Base-by-base conservation (phyloP, 2,888 invertebrate species). In the Oxyteleia sp. region DNA sequence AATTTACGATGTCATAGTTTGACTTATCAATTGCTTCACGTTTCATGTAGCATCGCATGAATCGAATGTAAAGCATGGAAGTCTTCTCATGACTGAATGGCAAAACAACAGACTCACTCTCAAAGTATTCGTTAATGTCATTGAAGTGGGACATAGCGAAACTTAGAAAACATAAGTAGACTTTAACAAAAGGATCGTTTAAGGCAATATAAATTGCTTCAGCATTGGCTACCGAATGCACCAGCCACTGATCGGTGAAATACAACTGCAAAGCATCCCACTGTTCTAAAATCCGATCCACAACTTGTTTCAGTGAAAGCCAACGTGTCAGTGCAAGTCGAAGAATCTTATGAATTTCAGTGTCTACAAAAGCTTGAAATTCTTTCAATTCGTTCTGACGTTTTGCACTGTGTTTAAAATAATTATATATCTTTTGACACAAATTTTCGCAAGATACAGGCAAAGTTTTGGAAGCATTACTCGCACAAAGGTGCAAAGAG, bases 401-500 rank as follows among this genome's bases (percentile, higher is more conserved):
- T 55, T 68, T 66, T 0, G 38, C n/a, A 15, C 66, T 66, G 26
- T 41, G 10, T 8, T 18, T 18, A 4, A 63, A 63, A 32, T 47
- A 63, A 2, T 5, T 7, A 18, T 47, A 63, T 13, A 47, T 47
- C 2, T 32, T 5, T 7, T 7, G n/a, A 7, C 10, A 8, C 0
- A 63, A 4, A 0, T 29, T 7, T n/a, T 63, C 47, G n/a, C 45
- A 32, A 1, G 10, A 8, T 7, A 83, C 20, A 1, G 90, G 91
- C 8, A 91, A 61, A 38, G 59, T 38, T 79, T 91, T 89, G 69
- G 89, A 90, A 4, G 89, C 90, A 61, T 89, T 85, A 69, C 87
- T 89, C 23, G 89, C 89, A 57, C 90, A 91, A 11, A 92, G 66
- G 81, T 90, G 89, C 59, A 88, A 32, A 0, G 89, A 90, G 79